A percentile compares a stretch with the other conserved stretches of the same genome.
Evolutionary conservation across 2,797 vertebrate genomes (phyloP).

Genomic region (Ceyx erithaca): DNA sequence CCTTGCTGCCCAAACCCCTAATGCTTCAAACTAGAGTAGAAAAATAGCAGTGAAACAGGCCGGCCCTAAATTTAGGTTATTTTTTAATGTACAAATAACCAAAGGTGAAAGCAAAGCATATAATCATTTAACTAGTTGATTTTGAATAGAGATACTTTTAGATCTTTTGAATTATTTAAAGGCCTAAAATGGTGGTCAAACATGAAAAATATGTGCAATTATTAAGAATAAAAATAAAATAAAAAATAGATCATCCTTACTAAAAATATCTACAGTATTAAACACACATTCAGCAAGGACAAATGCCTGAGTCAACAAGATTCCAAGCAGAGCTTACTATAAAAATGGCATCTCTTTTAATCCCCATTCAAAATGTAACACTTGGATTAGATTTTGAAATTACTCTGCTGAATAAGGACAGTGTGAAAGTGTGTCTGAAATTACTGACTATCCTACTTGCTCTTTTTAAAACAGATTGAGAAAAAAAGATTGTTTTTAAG

Average conservation of each 20-base stretch:
- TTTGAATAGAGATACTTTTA: slow-evolving; percentile 50
- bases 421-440: not conserved
- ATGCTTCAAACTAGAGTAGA: not conserved
- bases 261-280: slow-evolving; percentile 50
- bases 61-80: slow-evolving; percentile 26
- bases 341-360: not conserved
- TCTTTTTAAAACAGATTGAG: not conserved
- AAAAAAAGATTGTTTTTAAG: not conserved
- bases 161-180: slow-evolving; percentile 68
- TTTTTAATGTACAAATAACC: slow-evolving; percentile 1
- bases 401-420: not conserved
- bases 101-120: slow-evolving; percentile 42
- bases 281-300: slow-evolving; percentile 17
- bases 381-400: not conserved
- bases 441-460: not conserved
- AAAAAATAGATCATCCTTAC: slow-evolving; percentile 39
- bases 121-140: slow-evolving; percentile 52
- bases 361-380: not conserved
- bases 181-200: slow-evolving; percentile 53
- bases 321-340: not conserved
- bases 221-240: slow-evolving; percentile 61
- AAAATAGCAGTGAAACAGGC: not conserved
- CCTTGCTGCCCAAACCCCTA: not conserved
- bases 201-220: slow-evolving; percentile 58
- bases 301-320: slow-evolving; percentile 1